Evolutionary conservation across 2,888 invertebrate genomes (phyloP).

Genomic region (Balanococcus diminutus): DNA sequence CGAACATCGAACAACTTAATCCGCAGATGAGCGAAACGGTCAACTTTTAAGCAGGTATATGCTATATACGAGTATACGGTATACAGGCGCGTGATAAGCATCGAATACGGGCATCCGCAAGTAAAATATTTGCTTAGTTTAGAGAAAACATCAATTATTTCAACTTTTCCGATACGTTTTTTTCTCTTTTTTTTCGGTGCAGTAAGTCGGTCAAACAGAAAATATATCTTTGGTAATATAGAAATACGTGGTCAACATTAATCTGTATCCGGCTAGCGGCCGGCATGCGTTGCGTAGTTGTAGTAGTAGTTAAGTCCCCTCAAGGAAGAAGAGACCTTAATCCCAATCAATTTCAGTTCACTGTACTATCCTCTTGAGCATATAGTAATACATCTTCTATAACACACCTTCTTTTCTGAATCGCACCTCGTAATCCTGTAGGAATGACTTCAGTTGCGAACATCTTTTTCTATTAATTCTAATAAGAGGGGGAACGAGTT

Average conservation of each 20-base stretch:
- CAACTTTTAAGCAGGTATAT: background rate
- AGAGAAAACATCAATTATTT: slow-evolving; percentile 21
- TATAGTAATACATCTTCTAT: slow-evolving; percentile 31
- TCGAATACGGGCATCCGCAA: background rate
- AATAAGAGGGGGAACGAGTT: slow-evolving; percentile 18
- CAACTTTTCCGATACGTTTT: slow-evolving; percentile 4
- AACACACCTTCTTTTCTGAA: slow-evolving; percentile 29
- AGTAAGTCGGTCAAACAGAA: background rate
- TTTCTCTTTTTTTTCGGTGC: background rate
- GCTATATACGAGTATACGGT: background rate
- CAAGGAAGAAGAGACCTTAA: slow-evolving; percentile 29
- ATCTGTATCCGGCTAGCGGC: slow-evolving; percentile 25
- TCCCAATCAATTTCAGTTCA: slow-evolving; percentile 37
- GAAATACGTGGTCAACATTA: slow-evolving; percentile 32
- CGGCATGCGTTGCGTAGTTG: background rate
- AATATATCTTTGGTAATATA: slow-evolving; percentile 31
- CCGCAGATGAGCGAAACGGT: background rate
- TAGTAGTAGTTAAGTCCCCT: too few relatives aligned
- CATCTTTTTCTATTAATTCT: slow-evolving; percentile 34
- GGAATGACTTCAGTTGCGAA: slow-evolving; percentile 28
- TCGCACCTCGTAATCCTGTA: slow-evolving; percentile 22
- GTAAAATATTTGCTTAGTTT: slow-evolving; percentile 13
- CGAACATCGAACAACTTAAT: slow-evolving; percentile 59
- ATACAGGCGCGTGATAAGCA: background rate
- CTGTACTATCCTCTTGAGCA: slow-evolving; percentile 15